These are phyloP conservation scores for Fringilla coelebs DNA, from an alignment of 2,797 vertebrate species.

Conservation along the genomic window DNA sequence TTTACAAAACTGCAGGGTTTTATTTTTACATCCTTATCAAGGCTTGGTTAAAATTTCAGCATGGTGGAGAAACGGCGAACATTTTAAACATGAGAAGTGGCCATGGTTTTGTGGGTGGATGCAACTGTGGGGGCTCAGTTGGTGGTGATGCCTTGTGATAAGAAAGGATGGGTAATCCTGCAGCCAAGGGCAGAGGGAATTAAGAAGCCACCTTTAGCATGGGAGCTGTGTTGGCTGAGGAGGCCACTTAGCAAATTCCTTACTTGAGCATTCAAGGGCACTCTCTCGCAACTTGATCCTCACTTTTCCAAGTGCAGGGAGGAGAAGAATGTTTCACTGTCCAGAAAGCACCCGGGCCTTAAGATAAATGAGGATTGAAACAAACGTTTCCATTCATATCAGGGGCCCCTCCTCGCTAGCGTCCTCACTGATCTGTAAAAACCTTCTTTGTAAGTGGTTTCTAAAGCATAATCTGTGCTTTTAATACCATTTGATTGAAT, in stretches of 20 bases:
- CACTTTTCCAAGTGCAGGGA: slow-evolving; percentile 52
- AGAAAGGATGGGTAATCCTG: background rate
- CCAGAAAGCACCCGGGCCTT: slow-evolving; percentile 58
- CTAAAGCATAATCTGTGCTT: slow-evolving; percentile 58
- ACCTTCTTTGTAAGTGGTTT: slow-evolving; percentile 56
- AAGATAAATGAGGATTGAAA: slow-evolving; percentile 63
- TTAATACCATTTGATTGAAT: slow-evolving; percentile 58
- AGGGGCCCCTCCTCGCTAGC: slow-evolving; percentile 58
- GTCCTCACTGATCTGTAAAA: slow-evolving; percentile 68
- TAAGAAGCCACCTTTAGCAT: background rate
- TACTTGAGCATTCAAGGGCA: slow-evolving; percentile 54
- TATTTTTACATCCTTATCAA: background rate
- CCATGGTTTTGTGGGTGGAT: background rate
- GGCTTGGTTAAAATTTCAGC: background rate
- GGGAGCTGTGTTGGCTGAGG: slow-evolving; percentile 26
- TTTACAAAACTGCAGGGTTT: background rate
- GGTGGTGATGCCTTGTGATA: background rate
- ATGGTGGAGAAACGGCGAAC: background rate
- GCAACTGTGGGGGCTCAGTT: background rate
- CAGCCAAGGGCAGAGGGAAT: background rate
- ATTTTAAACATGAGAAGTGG: background rate
- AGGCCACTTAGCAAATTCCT: slow-evolving; percentile 58
- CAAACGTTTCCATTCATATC: slow-evolving; percentile 65
- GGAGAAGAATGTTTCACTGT: slow-evolving; percentile 56
- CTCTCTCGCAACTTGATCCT: slow-evolving; percentile 51